Evolutionary conservation across 1,140 invertebrate genomes (phyloP).

Genomic region (Micrasema minimum): DNA sequence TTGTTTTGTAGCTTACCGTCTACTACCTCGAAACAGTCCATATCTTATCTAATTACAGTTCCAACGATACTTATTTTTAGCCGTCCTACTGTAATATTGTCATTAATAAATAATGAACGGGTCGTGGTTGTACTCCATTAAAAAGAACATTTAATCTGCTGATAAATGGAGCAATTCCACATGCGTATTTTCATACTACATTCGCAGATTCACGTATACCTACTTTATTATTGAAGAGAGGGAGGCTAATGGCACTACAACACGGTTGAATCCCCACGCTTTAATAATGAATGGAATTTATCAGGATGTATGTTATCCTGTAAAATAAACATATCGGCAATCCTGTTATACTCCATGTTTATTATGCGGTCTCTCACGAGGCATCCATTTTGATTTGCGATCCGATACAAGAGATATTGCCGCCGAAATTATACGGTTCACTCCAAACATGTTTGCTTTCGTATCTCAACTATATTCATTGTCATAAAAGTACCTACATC

Average conservation of each 20-base stretch:
- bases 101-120: too few relatives aligned
- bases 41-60: too few relatives aligned
- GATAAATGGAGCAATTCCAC: background rate
- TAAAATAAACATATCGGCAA: conserved; percentile 16
- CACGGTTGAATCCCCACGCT: too few relatives aligned
- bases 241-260: too few relatives aligned
- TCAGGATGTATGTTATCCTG: background rate
- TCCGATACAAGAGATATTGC: background rate
- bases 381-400: conserved; percentile 19
- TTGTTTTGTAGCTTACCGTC: too few relatives aligned
- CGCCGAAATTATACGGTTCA: conserved; percentile 12
- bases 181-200: too few relatives aligned
- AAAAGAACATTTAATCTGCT: too few relatives aligned
- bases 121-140: too few relatives aligned
- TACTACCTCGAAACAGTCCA: too few relatives aligned
- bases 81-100: too few relatives aligned
- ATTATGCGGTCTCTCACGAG: conserved; percentile 11
- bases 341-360: conserved; percentile 4
- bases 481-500: too few relatives aligned
- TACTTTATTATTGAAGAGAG: conserved; percentile 9
- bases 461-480: conserved; percentile 25
- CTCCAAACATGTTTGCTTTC: conserved; percentile 16
- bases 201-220: background rate
- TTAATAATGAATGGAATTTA: conserved; percentile 27
- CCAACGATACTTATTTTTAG: too few relatives aligned